Percentiles rank a stretch among this genome's conserved stretches.
Conservation (phyloP, 2,797 vertebrate species). For the Lerista edwardsae region DNA sequence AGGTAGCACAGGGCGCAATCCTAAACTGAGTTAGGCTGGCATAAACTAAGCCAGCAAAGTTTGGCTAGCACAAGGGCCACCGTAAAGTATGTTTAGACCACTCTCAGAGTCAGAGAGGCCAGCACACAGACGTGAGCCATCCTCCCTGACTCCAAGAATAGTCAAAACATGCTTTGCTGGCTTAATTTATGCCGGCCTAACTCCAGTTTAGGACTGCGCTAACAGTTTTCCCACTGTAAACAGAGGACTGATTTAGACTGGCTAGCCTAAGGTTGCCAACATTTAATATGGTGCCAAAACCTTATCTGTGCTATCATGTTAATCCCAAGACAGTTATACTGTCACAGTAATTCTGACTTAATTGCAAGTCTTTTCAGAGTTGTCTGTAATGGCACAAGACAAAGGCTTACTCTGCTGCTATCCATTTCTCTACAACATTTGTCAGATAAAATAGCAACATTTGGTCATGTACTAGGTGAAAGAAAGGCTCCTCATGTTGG, state of each 20-base stretch:
- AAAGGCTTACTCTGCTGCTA: background rate
- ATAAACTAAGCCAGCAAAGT: too few relatives aligned
- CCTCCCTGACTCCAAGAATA: too few relatives aligned
- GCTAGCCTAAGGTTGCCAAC: background rate
- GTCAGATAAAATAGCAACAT: slow-evolving; percentile 10
- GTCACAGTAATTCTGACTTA: background rate
- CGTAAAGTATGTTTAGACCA: too few relatives aligned
- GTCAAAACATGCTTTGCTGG: too few relatives aligned
- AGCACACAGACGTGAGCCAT: too few relatives aligned
- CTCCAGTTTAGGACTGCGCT: too few relatives aligned
- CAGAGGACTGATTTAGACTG: background rate
- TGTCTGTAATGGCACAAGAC: background rate
- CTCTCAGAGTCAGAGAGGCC: too few relatives aligned
- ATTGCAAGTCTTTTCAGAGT: background rate
- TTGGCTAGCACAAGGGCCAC: too few relatives aligned
- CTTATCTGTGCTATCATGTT: background rate
- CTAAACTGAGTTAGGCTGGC: too few relatives aligned
- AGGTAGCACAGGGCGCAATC: too few relatives aligned
- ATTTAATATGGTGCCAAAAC: background rate
- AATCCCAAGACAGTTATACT: background rate
- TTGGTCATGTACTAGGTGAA: slow-evolving; percentile 15
- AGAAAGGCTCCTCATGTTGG: slow-evolving; percentile 7
- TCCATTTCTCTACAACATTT: background rate
- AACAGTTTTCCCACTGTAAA: background rate
- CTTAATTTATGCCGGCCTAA: too few relatives aligned